Conservation (phyloP, 2,888 invertebrate genomes). For the Eremobia ochroleuca region DNA sequence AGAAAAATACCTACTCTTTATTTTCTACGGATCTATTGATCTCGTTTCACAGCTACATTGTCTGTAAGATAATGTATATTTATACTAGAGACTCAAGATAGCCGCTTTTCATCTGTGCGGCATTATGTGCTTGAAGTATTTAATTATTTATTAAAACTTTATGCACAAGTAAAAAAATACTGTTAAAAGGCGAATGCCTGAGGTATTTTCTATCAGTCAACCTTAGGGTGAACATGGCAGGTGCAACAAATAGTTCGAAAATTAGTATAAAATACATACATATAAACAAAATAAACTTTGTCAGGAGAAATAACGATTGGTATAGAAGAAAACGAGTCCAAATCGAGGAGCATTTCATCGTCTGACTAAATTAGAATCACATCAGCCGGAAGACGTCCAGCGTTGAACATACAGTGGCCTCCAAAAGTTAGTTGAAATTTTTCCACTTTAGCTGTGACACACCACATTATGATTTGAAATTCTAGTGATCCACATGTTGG, state of each 20-base stretch:
- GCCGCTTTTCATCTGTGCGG: neutral
- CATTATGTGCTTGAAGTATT: neutral
- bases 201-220: neutral
- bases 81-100: neutral
- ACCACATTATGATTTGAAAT: too few relatives aligned
- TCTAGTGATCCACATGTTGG: too few relatives aligned
- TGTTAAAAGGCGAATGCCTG: neutral
- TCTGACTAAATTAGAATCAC: neutral
- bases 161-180: neutral
- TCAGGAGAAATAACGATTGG: too few relatives aligned
- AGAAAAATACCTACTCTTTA: constrained; percentile 40
- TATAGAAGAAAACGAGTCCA: too few relatives aligned
- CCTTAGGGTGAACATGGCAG: neutral
- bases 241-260: too few relatives aligned
- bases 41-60: constrained; percentile 12
- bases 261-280: too few relatives aligned
- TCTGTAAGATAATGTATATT: neutral
- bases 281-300: too few relatives aligned
- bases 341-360: neutral
- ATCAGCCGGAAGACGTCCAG: neutral
- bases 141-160: neutral
- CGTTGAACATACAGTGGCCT: neutral
- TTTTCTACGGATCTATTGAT: constrained; percentile 37
- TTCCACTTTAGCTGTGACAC: too few relatives aligned
- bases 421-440: too few relatives aligned